phyloP scores from a whole-genome alignment of 2,888 invertebrate species.

The Caenorhabditis macrosperma region DNA sequence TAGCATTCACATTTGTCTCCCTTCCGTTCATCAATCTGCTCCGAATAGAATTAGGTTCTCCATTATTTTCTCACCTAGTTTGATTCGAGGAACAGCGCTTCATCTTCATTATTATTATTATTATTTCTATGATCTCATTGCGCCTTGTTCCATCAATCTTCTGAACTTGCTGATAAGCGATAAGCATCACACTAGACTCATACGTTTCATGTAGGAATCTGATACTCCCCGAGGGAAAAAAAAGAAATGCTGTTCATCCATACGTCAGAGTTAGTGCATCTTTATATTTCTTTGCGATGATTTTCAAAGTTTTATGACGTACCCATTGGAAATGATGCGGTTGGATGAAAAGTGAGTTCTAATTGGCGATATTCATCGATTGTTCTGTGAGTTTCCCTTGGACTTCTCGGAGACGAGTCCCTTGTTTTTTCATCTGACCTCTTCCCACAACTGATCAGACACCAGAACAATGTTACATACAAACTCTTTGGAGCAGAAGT shows the following conservation, averaged over 20 bases:
- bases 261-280: constrained; percentile 32
- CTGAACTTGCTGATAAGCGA: constrained; percentile 16
- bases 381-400: background rate
- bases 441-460: background rate
- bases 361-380: no score
- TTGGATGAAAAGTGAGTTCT: constrained; percentile 25
- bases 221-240: constrained; percentile 30
- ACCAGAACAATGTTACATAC: background rate
- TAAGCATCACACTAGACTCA: constrained; percentile 4
- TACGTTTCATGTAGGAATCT: constrained; percentile 38
- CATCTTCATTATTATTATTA: no score
- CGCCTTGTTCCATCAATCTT: background rate
- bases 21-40: constrained; percentile 4
- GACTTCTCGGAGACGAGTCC: no score
- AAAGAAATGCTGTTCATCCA: constrained; percentile 39
- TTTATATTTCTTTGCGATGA: constrained; percentile 22
- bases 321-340: constrained; percentile 6
- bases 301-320: constrained; percentile 28
- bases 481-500: background rate
- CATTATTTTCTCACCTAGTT: background rate
- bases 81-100: background rate
- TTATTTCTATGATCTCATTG: background rate
- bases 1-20: background rate
- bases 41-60: constrained; percentile 1
- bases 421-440: no score